Percentiles rank a stretch among this genome's conserved stretches.
Conservation (phyloP, 1,140 invertebrate species). For the Diachasmimorpha longicaudata region DNA sequence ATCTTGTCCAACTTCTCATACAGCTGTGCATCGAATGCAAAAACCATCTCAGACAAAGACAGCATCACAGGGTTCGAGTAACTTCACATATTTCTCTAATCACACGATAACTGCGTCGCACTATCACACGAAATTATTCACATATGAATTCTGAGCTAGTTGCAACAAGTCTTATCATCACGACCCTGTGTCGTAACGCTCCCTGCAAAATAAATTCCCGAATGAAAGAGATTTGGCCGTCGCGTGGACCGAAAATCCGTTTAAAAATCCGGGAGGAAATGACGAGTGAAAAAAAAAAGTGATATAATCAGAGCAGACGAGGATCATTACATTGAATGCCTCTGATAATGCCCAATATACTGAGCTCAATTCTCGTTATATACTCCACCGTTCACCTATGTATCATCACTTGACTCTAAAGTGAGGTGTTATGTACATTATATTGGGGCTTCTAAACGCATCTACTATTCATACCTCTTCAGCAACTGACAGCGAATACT, state of each 20-base stretch:
- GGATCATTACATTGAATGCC: background rate
- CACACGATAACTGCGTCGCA: no score
- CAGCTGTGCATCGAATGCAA: no score
- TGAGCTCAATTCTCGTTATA: background rate
- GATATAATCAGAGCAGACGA: background rate
- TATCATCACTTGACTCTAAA: background rate
- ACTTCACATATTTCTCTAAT: no score
- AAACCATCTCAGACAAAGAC: no score
- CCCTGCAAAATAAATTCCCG: background rate
- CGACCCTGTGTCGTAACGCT: background rate
- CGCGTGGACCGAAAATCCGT: no score
- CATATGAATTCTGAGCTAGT: background rate
- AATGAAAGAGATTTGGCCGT: no score
- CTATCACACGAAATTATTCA: background rate
- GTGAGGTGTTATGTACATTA: slow-evolving; percentile 1
- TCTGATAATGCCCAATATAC: slow-evolving; percentile 5
- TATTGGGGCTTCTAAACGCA: background rate
- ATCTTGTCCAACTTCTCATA: no score
- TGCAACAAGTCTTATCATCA: background rate
- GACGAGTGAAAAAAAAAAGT: background rate
- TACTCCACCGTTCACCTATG: background rate
- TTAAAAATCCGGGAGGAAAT: background rate
- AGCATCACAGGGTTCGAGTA: no score
- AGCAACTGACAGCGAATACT: background rate
- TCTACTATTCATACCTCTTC: background rate